Conservation (phyloP, 2,113 vertebrate genomes). For the Sus scrofa region T2T-Sscrofa CM000820.6:914501-915000, state of each 20-base stretch:
- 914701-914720: background rate
- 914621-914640: background rate
- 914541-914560: background rate
- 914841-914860: slow-evolving; percentile 24
- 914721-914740: background rate
- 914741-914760: background rate
- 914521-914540: background rate
- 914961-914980: background rate
- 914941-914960: background rate
- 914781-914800: background rate
- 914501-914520: slow-evolving; percentile 39
- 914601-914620: background rate
- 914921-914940: background rate
- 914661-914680: background rate
- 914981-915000: too few relatives aligned
- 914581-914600: background rate
- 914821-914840: background rate
- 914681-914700: background rate
- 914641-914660: background rate
- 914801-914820: background rate
- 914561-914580: background rate
- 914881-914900: background rate
- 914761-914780: background rate
- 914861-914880: background rate
- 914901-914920: background rate